A percentile compares a stretch with the other conserved stretches of the same genome.
phyloP scores from a whole-genome alignment of 1,140 invertebrate genomes.

The Aphaenogaster floridana region DNA sequence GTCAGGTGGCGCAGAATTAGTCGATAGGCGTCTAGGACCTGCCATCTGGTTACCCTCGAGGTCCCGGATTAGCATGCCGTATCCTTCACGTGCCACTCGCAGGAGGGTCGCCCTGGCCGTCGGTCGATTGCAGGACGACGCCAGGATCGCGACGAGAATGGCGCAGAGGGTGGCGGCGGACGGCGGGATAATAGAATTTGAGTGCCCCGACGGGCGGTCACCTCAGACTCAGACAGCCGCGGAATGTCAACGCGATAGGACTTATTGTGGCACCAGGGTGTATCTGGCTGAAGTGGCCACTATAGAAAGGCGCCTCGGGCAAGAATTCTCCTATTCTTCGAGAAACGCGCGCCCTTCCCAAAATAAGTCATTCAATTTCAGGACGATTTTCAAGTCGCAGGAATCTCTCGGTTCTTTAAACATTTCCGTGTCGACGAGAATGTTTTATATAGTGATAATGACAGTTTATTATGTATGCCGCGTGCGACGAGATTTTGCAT shows the following conservation, averaged over 20 bases:
- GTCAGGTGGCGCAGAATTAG: conserved; percentile 78
- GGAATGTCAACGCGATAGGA: conserved; percentile 72
- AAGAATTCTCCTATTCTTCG: conserved; percentile 18
- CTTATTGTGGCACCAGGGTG: conserved; percentile 64
- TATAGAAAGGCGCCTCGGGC: background rate
- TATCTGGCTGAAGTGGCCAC: background rate
- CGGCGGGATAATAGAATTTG: conserved; percentile 60
- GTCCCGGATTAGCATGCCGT: conserved; percentile 73
- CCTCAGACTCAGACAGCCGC: conserved; percentile 29
- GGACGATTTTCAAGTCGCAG: background rate
- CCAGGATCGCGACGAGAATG: conserved; percentile 51
- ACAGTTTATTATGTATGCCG: conserved; percentile 10
- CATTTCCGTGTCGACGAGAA: background rate
- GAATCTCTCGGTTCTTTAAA: background rate
- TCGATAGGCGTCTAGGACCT: conserved; percentile 78
- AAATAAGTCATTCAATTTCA: background rate
- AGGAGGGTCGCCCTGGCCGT: conserved; percentile 57
- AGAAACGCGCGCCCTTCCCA: background rate
- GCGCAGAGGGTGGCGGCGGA: conserved; percentile 33
- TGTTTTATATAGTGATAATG: background rate
- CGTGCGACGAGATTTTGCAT: conserved; percentile 1
- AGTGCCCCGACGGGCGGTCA: conserved; percentile 31
- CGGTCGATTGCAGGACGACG: conserved; percentile 56
- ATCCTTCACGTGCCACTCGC: conserved; percentile 73
- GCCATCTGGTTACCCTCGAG: conserved; percentile 76